phyloP scores from a whole-genome alignment of 2,888 invertebrate species.

The Epinotia brunnichana region DNA sequence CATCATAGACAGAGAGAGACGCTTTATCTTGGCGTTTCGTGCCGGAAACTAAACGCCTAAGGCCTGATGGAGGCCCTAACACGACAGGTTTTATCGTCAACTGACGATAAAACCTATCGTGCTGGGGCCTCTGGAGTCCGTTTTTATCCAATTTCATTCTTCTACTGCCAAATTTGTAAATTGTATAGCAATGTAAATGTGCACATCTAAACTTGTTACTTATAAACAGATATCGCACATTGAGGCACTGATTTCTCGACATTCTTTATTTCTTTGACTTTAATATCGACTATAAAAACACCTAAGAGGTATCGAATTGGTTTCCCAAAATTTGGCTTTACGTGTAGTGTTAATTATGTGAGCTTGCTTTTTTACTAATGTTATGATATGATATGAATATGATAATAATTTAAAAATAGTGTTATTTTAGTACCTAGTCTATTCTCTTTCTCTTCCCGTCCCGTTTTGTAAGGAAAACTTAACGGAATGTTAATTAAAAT shows the following conservation, averaged over 20 bases:
- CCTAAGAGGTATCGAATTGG: constrained; percentile 26
- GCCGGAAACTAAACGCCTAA: no score
- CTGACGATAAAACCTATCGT: no score
- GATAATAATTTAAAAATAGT: neutral
- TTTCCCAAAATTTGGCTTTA: constrained; percentile 26
- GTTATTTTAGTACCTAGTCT: neutral
- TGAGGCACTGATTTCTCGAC: constrained; percentile 12
- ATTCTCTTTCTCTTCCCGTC: neutral
- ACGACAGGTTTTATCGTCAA: no score
- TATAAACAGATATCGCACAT: neutral
- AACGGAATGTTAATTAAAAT: no score
- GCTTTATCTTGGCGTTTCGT: no score
- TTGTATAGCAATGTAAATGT: neutral
- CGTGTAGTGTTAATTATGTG: neutral
- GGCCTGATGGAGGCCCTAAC: no score
- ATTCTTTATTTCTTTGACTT: neutral
- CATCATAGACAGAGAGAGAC: neutral
- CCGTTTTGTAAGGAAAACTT: no score
- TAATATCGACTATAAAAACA: neutral
- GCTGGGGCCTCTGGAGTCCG: no score
- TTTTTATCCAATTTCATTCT: no score
- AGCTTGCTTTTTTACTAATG: constrained; percentile 31
- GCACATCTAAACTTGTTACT: no score
- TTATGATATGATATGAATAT: neutral
- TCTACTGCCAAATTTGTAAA: neutral